These are phyloP conservation scores for Datnioides undecimradiatus DNA, from an alignment of 2,113 vertebrate species.

Conservation along the genomic window DNA sequence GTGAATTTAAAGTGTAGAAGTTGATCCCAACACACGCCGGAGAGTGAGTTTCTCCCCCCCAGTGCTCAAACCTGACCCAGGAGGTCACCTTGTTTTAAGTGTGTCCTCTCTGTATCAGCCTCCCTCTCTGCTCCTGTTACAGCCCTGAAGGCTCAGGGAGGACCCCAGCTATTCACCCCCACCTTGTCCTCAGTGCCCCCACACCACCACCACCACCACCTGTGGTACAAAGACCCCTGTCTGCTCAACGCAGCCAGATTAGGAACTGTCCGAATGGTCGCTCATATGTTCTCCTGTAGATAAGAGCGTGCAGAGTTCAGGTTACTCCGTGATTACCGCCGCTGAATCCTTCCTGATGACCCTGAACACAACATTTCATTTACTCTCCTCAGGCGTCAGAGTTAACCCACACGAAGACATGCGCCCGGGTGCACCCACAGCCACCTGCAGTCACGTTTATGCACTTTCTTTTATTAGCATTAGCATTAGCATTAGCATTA, in stretches of 20 bases:
- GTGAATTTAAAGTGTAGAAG: background rate
- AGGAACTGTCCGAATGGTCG: slow-evolving; percentile 81
- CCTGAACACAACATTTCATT: slow-evolving; percentile 53
- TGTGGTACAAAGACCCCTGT: slow-evolving; percentile 74
- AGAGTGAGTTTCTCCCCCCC: slow-evolving; percentile 30
- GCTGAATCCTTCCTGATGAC: slow-evolving; percentile 78
- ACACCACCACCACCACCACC: too few species aligned
- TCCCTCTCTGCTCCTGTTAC: slow-evolving; percentile 75
- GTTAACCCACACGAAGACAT: slow-evolving; percentile 57
- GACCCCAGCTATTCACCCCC: slow-evolving; percentile 56
- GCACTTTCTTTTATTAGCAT: background rate
- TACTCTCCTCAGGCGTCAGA: slow-evolving; percentile 49
- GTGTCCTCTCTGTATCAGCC: slow-evolving; percentile 59
- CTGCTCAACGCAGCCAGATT: slow-evolving; percentile 73
- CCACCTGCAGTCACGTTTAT: background rate
- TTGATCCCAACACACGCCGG: background rate
- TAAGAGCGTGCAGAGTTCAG: slow-evolving; percentile 77
- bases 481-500: background rate
- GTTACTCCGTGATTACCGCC: slow-evolving; percentile 79
- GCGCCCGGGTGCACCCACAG: background rate
- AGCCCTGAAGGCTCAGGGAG: slow-evolving; percentile 71
- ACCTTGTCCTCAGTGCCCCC: too few species aligned
- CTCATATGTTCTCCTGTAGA: slow-evolving; percentile 78
- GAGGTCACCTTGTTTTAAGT: slow-evolving; percentile 64
- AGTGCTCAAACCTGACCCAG: slow-evolving; percentile 49